A percentile compares a stretch with the other conserved stretches of the same genome.
phyloP scores from a whole-genome alignment of 2,797 vertebrate species.

The Salmo trutta region DNA sequence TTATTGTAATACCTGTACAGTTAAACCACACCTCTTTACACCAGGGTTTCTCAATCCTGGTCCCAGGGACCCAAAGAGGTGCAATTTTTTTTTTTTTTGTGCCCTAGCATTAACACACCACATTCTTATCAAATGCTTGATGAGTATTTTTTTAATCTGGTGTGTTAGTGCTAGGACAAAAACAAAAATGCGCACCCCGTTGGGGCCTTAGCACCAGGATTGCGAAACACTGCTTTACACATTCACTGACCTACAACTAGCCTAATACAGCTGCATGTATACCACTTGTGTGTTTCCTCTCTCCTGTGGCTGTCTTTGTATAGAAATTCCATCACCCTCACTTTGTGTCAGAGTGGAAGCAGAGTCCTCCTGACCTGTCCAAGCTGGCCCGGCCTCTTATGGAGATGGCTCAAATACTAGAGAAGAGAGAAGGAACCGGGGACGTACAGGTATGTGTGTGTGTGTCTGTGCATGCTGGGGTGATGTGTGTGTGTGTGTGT shows the following conservation, averaged over 20 bases:
- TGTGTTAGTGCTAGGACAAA: too few relatives aligned
- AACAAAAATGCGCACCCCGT: too few relatives aligned
- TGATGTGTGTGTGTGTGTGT: neutral
- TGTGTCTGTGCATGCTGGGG: neutral
- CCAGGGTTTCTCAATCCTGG: too few relatives aligned
- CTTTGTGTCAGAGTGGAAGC: slow-evolving; percentile 46
- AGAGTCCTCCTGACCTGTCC: slow-evolving; percentile 53
- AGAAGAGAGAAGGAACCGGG: slow-evolving; percentile 68
- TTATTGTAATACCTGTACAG: neutral
- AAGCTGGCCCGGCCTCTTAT: slow-evolving; percentile 70
- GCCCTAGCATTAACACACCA: too few relatives aligned
- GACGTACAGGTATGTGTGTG: slow-evolving; percentile 57
- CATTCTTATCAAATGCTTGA: too few relatives aligned
- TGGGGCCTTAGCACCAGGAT: too few relatives aligned
- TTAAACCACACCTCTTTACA: too few relatives aligned
- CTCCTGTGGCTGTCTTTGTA: slow-evolving; percentile 7
- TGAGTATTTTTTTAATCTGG: too few relatives aligned
- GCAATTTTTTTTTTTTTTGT: too few relatives aligned
- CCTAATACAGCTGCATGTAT: neutral
- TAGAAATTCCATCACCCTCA: slow-evolving; percentile 62
- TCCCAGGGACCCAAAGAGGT: too few relatives aligned
- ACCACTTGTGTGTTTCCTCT: neutral
- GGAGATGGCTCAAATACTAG: slow-evolving; percentile 65
- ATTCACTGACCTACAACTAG: neutral
- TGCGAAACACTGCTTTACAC: too few relatives aligned